A percentile compares a stretch with the other conserved stretches of the same genome.
Evolutionary conservation across 2,113 vertebrate genomes (phyloP).

Genomic region (Arvicanthis niloticus): DNA sequence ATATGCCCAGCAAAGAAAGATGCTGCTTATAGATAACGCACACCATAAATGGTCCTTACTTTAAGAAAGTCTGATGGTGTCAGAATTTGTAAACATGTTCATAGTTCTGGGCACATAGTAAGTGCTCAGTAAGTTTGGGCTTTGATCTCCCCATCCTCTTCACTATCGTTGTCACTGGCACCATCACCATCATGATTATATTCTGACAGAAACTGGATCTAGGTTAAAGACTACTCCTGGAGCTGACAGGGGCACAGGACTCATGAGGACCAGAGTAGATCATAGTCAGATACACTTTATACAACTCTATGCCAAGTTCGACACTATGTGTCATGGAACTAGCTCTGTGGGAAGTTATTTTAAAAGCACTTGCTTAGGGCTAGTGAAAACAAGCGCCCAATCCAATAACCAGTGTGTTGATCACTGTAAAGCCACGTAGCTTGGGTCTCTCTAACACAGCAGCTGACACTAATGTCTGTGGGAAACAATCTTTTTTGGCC

Average conservation of each 20-base stretch:
- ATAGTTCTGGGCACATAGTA: not conserved
- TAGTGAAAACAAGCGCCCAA: not conserved
- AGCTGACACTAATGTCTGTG: not conserved
- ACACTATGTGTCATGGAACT: not conserved
- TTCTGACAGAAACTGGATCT: not conserved
- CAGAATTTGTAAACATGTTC: not conserved
- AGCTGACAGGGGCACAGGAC: not conserved
- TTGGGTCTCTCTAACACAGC: not conserved
- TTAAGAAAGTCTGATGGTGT: not conserved
- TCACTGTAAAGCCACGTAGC: not conserved
- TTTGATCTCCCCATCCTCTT: not conserved
- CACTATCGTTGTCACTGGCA: rapidly evolving
- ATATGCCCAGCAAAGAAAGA: not conserved
- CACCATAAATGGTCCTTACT: not conserved
- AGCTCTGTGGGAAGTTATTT: conserved; percentile 43
- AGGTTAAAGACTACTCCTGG: not conserved
- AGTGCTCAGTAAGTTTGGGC: not conserved
- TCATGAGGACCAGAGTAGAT: not conserved
- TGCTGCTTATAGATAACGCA: not conserved
- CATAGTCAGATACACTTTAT: not conserved
- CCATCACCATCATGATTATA: not conserved
- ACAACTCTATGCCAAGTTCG: not conserved
- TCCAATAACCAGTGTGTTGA: not conserved
- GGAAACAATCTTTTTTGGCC: not conserved
- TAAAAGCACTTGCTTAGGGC: not conserved